Conservation (phyloP, 2,888 invertebrate genomes). For the Callyntrura guangdongensis region DNA sequence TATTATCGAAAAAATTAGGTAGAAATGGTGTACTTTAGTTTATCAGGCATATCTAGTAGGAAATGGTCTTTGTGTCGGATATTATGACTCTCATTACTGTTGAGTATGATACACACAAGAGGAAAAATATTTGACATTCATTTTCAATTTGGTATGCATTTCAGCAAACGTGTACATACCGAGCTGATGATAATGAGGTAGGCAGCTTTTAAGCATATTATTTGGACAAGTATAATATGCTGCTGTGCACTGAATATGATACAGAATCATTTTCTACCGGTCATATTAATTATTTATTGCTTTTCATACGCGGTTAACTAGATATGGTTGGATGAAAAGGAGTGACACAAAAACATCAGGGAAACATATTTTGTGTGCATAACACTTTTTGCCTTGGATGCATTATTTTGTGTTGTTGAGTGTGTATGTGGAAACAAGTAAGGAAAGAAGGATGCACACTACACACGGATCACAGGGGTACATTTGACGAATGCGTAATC, state of each 20-base stretch:
- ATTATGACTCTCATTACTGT: not conserved
- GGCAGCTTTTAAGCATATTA: conserved; percentile 51
- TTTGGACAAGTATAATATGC: not conserved
- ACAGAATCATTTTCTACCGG: conserved; percentile 33
- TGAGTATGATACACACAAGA: not conserved
- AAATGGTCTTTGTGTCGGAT: conserved; percentile 15
- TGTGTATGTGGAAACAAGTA: not conserved
- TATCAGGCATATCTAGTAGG: conserved; percentile 20
- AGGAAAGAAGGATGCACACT: conserved; percentile 19
- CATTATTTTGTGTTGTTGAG: too few relatives aligned
- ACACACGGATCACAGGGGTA: not conserved
- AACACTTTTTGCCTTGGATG: not conserved
- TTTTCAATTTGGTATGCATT: conserved; percentile 36
- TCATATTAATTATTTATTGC: conserved; percentile 74
- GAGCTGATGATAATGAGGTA: not conserved
- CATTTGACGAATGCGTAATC: conserved; percentile 65
- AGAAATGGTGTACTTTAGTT: conserved; percentile 3
- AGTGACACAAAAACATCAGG: conserved; percentile 15
- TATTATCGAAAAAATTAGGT: not conserved
- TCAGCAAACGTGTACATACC: conserved; percentile 17
- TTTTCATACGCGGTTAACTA: conserved; percentile 56
- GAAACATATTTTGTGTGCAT: conserved; percentile 13
- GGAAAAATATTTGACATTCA: conserved; percentile 56
- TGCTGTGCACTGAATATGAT: not conserved
- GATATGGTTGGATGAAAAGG: conserved; percentile 48